Evolutionary conservation across 2,888 invertebrate species (phyloP).

Genomic region (Pocota personata): DNA sequence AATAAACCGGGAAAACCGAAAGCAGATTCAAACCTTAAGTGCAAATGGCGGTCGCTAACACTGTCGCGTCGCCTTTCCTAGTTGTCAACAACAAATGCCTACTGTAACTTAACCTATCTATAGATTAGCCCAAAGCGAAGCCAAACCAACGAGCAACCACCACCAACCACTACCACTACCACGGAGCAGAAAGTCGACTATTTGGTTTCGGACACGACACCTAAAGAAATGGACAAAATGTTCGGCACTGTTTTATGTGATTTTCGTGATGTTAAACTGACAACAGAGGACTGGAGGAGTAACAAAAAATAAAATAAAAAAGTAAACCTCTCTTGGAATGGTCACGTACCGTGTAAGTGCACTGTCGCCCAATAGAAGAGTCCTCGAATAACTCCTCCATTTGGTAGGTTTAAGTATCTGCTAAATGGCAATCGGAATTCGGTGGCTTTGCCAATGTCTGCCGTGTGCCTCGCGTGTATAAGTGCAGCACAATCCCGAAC

Average conservation of each 20-base stretch:
- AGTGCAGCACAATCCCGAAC: conserved; percentile 50
- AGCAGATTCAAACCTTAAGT: conserved; percentile 50
- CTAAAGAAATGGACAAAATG: conserved; percentile 64
- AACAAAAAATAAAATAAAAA: not conserved
- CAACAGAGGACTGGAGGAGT: conserved; percentile 10
- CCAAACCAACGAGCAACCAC: conserved; percentile 69
- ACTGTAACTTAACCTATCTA: conserved; percentile 73
- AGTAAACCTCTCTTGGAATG: conserved; percentile 9
- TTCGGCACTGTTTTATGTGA: conserved; percentile 73
- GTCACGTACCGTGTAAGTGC: conserved; percentile 71
- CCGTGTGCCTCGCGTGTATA: conserved; percentile 18
- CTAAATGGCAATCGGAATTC: conserved; percentile 72
- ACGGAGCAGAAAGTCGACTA: conserved; percentile 1
- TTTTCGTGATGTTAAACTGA: conserved; percentile 71
- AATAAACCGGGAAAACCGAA: not conserved
- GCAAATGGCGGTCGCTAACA: conserved; percentile 64
- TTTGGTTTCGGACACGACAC: conserved; percentile 6
- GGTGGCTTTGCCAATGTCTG: conserved; percentile 26
- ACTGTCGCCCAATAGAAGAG: conserved; percentile 46
- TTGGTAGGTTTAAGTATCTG: conserved; percentile 71
- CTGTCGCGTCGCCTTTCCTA: conserved; percentile 58
- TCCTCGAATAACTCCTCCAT: conserved; percentile 35
- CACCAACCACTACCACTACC: conserved; percentile 16
- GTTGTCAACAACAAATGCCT: conserved; percentile 74
- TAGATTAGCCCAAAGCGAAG: conserved; percentile 66